phyloP scores from a whole-genome alignment of 92 coral and sea anemone species.

The Parazoanthus darwini region DNA sequence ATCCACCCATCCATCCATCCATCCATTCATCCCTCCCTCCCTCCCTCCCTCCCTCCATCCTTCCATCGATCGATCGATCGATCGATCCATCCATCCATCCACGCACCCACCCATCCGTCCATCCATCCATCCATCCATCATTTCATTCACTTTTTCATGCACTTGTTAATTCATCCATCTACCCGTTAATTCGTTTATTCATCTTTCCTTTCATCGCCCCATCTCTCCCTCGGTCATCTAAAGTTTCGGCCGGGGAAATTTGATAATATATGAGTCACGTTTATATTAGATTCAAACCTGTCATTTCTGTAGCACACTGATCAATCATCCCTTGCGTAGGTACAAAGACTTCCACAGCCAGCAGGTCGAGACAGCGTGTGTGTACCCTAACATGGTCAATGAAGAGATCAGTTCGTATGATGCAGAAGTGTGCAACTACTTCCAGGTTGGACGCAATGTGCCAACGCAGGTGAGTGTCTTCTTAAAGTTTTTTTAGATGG shows the following conservation, averaged over 20 bases:
- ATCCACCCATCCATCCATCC: too few relatives aligned
- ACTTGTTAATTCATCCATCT: not conserved
- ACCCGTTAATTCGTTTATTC: not conserved
- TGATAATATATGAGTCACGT: not conserved
- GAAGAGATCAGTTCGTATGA: constrained; percentile 85
- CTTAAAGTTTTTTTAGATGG: not conserved
- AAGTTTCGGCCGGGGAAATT: not conserved
- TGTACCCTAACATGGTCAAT: constrained; percentile 82
- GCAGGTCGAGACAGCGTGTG: constrained; percentile 81
- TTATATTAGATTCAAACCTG: not conserved
- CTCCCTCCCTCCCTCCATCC: too few relatives aligned
- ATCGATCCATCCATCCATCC: too few relatives aligned
- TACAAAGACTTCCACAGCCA: constrained; percentile 78
- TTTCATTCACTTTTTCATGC: not conserved
- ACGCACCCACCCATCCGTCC: too few relatives aligned
- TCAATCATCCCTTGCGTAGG: constrained; percentile 43
- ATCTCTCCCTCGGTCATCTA: not conserved
- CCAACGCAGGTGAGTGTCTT: constrained; percentile 43
- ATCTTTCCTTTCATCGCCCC: not conserved
- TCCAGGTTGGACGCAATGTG: constrained; percentile 82
- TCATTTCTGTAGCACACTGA: not conserved
- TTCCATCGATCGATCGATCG: too few relatives aligned
- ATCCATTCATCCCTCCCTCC: too few relatives aligned
- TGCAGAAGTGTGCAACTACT: constrained; percentile 84
- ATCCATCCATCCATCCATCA: too few relatives aligned